phyloP scores from a whole-genome alignment of 1,140 invertebrate genomes.

The Drosophila kikkawai region DNA sequence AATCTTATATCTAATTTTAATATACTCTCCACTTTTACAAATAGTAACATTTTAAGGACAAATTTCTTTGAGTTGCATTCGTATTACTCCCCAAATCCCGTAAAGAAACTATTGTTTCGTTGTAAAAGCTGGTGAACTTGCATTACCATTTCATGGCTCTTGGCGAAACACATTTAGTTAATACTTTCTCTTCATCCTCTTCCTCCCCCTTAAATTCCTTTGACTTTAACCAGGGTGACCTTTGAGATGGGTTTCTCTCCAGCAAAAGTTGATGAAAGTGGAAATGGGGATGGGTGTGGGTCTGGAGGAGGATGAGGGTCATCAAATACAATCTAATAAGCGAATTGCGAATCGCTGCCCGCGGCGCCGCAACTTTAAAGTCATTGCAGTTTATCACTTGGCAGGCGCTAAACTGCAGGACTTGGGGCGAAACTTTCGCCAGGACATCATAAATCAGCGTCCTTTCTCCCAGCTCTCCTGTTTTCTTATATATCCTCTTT shows the following conservation, averaged over 20 bases:
- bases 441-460: constrained; percentile 71
- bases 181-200: background rate
- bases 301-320: background rate
- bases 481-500: background rate
- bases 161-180: constrained; percentile 12
- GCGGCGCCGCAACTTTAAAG: constrained; percentile 43
- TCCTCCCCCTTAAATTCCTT: background rate
- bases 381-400: constrained; percentile 73
- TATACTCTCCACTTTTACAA: background rate
- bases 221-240: constrained; percentile 5
- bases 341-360: constrained; percentile 11
- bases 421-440: constrained; percentile 62
- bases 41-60: background rate
- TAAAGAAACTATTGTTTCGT: background rate
- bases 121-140: background rate
- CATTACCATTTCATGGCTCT: constrained; percentile 10
- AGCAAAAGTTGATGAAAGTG: background rate
- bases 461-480: background rate
- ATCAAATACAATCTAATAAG: constrained; percentile 65
- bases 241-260: background rate
- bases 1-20: background rate
- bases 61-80: background rate
- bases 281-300: no score
- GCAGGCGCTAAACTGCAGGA: constrained; percentile 74
- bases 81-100: background rate